Base-by-base conservation (phyloP, 2,888 invertebrate species). In the Mythimna albipuncta region DNA sequence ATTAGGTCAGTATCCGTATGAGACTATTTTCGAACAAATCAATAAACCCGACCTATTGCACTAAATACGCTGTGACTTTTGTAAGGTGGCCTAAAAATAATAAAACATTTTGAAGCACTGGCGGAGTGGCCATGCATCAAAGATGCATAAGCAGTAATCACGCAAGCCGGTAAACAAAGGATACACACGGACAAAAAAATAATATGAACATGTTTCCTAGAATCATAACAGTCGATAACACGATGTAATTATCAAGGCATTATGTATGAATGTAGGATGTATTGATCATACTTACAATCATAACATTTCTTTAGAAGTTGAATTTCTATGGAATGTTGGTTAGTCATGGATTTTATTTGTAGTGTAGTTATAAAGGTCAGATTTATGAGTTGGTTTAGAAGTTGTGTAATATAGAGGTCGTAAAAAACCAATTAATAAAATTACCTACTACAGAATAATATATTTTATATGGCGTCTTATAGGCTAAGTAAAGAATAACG, bases 61-160 rank as follows among this genome's bases (percentile, higher is more conserved):
- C 93, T 93, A 93, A 92, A 93, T 92, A 86, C 70, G 69, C 26
- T 50, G 76, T 72, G 80, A 86, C 89, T 91, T 89, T 89, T 90
- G 89, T 85, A 89, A 87, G 87, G 81, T 85, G 87, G 87, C 89
- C 93, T 95, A 94, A 95, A 95, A 95, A 94, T 94, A 95, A 93
- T 93, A 94, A 94, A 94, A 93, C 92, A 91, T 89, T 91, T 83
- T 81, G 85, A 80, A 81, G 79, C 81, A 64, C 81, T 83, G 85
- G 88, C 87, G 80, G 85, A 82, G 85, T 73, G 86, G 82, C 62
- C 82, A 73, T 87, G 89, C 91, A 93, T 93, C 89, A 94, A 95
- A 93, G 87, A 94, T 94, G 92, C 92, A 95, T 90, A 85, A 87
- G 85, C 61, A 59, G 58, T 72, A 80, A 87, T 85, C 93, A 94